phyloP scores from a whole-genome alignment of 2,888 invertebrate genomes.

The Hydrotaea cyrtoneurina region DNA sequence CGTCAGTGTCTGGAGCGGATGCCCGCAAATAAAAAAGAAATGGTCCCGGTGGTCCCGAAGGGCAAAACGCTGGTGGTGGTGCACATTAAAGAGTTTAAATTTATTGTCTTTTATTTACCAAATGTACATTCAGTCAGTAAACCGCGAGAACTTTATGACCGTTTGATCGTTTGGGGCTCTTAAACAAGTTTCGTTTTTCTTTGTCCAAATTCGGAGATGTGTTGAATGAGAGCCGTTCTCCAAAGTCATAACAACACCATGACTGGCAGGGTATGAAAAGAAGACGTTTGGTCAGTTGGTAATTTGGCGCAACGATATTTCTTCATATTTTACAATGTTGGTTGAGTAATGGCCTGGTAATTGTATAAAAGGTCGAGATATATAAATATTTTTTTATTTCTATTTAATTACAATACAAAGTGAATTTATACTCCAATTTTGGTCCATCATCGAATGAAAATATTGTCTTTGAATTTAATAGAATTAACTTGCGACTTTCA shows the following conservation, averaged over 20 bases:
- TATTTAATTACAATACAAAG: no score
- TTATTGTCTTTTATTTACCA: not conserved
- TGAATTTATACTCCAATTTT: no score
- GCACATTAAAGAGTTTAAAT: slow-evolving; percentile 12
- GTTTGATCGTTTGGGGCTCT: not conserved
- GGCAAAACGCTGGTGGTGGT: not conserved
- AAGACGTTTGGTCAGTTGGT: not conserved
- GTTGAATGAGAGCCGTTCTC: not conserved
- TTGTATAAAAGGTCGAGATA: not conserved
- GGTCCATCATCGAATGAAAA: no score
- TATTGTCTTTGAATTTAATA: no score
- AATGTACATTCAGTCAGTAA: not conserved
- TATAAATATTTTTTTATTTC: no score
- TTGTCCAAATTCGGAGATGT: no score
- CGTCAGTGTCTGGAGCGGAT: not conserved
- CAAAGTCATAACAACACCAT: not conserved
- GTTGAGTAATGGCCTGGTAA: not conserved
- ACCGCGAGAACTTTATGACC: slow-evolving; percentile 14
- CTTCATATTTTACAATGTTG: not conserved
- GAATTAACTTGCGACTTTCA: no score
- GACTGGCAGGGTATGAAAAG: not conserved
- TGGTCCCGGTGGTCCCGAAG: not conserved
- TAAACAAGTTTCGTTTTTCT: not conserved
- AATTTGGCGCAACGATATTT: not conserved
- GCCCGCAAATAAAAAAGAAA: not conserved